Conservation (phyloP, 2,113 vertebrate species). For the Dromaius novaehollandiae region DNA sequence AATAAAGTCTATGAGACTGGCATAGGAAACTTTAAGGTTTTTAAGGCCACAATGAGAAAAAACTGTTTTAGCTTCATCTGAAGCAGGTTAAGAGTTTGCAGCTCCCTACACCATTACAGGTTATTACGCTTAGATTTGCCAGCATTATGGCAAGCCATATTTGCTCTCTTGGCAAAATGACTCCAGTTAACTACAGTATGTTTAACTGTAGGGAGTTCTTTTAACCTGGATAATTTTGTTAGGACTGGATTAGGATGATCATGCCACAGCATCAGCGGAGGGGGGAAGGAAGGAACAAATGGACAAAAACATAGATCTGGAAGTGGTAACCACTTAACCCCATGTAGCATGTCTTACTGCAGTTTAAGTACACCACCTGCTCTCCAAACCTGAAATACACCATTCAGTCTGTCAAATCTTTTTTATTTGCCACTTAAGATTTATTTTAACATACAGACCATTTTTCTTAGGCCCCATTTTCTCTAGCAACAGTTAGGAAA, state of each 20-base stretch:
- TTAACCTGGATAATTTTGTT: background rate
- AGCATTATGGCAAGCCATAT: accelerated
- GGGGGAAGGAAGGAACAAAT: background rate
- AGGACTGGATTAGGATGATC: background rate
- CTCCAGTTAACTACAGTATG: background rate
- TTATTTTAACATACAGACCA: background rate
- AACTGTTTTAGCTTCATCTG: background rate
- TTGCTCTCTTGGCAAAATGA: background rate
- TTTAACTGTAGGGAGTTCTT: background rate
- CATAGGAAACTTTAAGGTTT: background rate
- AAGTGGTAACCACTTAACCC: slow-evolving; percentile 6
- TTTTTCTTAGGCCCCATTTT: background rate
- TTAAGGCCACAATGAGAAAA: background rate
- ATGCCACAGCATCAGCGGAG: background rate
- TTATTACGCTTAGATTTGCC: accelerated
- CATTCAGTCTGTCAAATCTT: background rate
- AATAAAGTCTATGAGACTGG: background rate
- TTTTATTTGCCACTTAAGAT: background rate
- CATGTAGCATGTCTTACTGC: background rate
- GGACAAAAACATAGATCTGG: background rate
- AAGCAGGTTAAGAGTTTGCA: background rate
- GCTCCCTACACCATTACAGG: background rate
- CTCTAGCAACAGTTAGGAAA: background rate
- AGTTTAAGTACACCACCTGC: background rate
- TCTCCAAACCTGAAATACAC: background rate